Evolutionary conservation across 2,113 vertebrate genomes (phyloP).

Genomic region (Xenus cinereus): DNA sequence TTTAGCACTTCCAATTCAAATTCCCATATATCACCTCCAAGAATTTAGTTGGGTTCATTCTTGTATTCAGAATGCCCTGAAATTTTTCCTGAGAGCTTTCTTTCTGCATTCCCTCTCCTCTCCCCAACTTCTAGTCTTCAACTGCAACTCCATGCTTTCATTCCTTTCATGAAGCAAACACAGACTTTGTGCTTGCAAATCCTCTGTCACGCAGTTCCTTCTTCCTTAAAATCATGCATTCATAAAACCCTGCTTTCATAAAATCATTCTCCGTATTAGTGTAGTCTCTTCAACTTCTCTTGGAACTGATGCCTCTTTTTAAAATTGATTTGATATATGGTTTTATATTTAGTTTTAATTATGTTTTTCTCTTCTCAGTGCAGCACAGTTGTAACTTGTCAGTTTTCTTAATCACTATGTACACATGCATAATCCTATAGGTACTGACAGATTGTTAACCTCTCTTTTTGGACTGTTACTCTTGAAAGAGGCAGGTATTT

Average conservation of each 20-base stretch:
- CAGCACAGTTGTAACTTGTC: neutral
- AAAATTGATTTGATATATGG: neutral
- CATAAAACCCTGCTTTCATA: neutral
- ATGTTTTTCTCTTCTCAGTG: neutral
- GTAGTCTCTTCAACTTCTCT: neutral
- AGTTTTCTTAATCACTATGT: neutral
- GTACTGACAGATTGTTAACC: neutral
- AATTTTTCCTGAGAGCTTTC: neutral
- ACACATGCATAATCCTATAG: neutral
- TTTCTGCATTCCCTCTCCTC: neutral
- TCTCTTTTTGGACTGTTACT: neutral
- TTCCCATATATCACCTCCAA: neutral
- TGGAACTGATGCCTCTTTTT: neutral
- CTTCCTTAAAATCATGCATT: neutral
- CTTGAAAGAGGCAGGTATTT: neutral
- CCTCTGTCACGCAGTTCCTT: neutral
- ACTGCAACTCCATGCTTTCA: neutral
- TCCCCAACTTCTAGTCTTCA: neutral
- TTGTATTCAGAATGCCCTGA: neutral
- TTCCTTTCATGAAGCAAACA: neutral
- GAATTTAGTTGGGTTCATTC: neutral
- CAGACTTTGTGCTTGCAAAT: neutral
- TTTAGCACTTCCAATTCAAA: neutral
- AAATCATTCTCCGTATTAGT: neutral
- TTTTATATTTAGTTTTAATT: neutral